Conservation (phyloP, 1,140 invertebrate species). For the Drosophila pruinosa region DNA sequence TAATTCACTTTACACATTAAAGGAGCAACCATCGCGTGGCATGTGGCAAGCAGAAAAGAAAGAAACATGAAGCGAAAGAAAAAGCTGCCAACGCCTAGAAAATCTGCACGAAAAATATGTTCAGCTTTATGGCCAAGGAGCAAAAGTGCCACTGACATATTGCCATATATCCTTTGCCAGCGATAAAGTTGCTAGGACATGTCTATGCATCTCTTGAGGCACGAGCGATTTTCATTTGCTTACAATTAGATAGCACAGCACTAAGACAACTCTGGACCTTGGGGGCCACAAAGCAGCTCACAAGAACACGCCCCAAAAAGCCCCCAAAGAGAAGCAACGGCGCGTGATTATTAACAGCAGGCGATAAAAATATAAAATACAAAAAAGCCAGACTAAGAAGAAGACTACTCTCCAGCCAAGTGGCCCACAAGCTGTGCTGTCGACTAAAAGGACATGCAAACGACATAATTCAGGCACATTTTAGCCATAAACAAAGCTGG, state of each 20-base stretch:
- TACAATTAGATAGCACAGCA: slow-evolving; percentile 41
- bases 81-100: slow-evolving; percentile 41
- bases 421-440: slow-evolving; percentile 46
- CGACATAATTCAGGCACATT: slow-evolving; percentile 58
- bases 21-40: not conserved
- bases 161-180: slow-evolving; percentile 15
- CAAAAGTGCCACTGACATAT: not conserved
- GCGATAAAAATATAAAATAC: slow-evolving; percentile 20
- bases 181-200: slow-evolving; percentile 3
- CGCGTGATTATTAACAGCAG: slow-evolving; percentile 53
- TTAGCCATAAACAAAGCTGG: slow-evolving; percentile 9
- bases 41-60: not conserved
- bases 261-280: slow-evolving; percentile 21
- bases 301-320: slow-evolving; percentile 43
- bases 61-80: not conserved
- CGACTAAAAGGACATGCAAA: slow-evolving; percentile 48
- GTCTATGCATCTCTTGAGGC: slow-evolving; percentile 14
- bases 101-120: slow-evolving; percentile 33
- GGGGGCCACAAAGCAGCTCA: not conserved
- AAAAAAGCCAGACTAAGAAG: not conserved
- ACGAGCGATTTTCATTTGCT: slow-evolving; percentile 46
- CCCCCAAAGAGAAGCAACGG: slow-evolving; percentile 2
- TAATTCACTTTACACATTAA: slow-evolving; percentile 11
- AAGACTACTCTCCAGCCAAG: slow-evolving; percentile 38
- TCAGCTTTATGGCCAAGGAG: not conserved